A percentile compares a stretch with the other conserved stretches of the same genome.
These are phyloP conservation scores for Coptodon rendalli DNA, from an alignment of 2,113 vertebrate species.

Conservation along the genomic window DNA sequence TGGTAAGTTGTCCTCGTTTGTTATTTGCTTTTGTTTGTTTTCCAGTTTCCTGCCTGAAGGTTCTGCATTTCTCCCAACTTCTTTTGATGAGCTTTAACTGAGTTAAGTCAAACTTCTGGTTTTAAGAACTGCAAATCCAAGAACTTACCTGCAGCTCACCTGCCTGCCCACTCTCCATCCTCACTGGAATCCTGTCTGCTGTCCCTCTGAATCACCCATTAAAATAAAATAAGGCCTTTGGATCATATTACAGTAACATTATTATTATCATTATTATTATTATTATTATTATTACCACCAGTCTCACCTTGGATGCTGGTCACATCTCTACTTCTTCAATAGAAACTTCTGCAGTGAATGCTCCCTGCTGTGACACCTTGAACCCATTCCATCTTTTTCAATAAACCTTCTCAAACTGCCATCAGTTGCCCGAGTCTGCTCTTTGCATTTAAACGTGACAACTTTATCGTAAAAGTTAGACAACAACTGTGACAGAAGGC, in stretches of 20 bases:
- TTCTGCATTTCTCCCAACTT: neutral
- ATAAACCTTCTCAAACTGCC: neutral
- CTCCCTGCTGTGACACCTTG: neutral
- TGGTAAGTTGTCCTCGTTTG: neutral
- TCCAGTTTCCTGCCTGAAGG: neutral
- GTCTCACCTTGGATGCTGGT: neutral
- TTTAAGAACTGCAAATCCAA: neutral
- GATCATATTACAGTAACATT: neutral
- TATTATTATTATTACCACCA: neutral
- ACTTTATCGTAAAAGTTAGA: neutral
- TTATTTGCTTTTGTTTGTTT: neutral
- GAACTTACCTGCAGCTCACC: neutral
- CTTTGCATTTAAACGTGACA: neutral
- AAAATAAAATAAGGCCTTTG: neutral
- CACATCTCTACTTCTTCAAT: neutral
- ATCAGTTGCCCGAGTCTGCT: neutral
- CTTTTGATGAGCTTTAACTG: neutral
- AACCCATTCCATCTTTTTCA: neutral
- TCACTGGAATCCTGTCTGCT: neutral
- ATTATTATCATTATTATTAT: neutral
- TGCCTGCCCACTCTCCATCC: neutral
- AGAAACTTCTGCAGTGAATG: neutral
- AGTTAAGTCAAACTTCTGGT: neutral
- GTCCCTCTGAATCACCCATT: neutral
- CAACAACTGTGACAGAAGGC: neutral